Base-by-base conservation (phyloP, 2,113 vertebrate genomes). In the Trichomycterus rosablanca region DNA sequence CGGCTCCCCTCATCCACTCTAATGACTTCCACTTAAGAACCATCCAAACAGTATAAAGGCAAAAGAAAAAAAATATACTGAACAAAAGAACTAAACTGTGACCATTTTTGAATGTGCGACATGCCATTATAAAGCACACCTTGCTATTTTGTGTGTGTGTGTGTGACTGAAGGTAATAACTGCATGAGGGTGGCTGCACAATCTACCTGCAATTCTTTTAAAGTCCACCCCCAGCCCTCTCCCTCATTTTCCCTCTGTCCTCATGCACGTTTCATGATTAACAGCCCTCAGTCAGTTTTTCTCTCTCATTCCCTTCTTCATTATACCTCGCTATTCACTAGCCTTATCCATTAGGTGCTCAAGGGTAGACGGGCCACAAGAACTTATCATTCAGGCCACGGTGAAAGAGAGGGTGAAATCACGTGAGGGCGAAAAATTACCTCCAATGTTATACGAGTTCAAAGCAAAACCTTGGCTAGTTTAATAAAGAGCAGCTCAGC, bases 281-380 rank as follows among this genome's bases (percentile, higher is more conserved):
- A 52, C 67, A 78, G 68, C 70, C 50, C 12, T 16, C n/a, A 65
- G 49, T 77, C 66, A n/a, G n/a, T 74, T 78, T 80, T 60, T 78
- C 72, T 80, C 54, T 55, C 43, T 58, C 63, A 71, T 78, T 77
- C 58, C 50, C 63, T 74, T 73, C 51, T 67, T 72, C 59, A 74
- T 69, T 65, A 66, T 63, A 48, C 28, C 37, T 64, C 62, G 53
- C 68, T 75, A 74, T 37, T 65, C 60, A 72, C 28, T 81, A 72
- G 82, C 79, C 78, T 71, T 74, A 71, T 70, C 66, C 66, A 78
- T 83, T 82, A 77, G 60, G 46, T 63, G 65, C 45, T 55, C 78
- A 84, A 84, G 82, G 83, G 83, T 74, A 80, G 76, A 49, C 26
- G 63, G 65, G 65, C 72, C 63, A 78, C 77, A 73, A 78, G 78